phyloP scores from a whole-genome alignment of 2,113 vertebrate species.

The Periophthalmus modestus region DNA sequence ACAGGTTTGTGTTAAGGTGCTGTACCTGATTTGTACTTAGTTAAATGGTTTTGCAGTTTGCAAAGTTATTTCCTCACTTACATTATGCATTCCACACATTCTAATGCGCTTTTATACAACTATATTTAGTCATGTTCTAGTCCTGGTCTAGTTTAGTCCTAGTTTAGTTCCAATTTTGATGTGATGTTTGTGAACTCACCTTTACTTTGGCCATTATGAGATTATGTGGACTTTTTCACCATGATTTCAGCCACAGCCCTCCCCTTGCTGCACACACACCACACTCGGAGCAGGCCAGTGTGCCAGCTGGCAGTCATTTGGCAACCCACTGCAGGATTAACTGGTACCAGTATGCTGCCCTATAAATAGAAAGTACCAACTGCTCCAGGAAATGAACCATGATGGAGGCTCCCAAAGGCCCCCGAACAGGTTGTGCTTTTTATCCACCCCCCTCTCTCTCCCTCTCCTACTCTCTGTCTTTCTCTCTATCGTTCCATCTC shows the following conservation, averaged over 20 bases:
- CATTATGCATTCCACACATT: too few species aligned
- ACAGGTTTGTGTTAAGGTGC: not conserved
- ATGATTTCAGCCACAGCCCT: constrained; percentile 51
- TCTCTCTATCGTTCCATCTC: constrained; percentile 34
- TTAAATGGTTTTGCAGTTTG: too few species aligned
- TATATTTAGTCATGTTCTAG: not conserved
- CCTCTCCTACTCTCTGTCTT: constrained; percentile 31
- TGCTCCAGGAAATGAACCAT: constrained; percentile 76
- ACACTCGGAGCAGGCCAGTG: constrained; percentile 50
- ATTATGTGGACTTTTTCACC: constrained; percentile 34
- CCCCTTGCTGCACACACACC: constrained; percentile 48
- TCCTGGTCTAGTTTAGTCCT: not conserved
- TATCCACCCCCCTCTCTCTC: constrained; percentile 53
- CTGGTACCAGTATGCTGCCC: constrained; percentile 71
- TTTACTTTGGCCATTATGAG: constrained; percentile 42
- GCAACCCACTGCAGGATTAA: constrained; percentile 74
- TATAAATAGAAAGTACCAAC: constrained; percentile 76
- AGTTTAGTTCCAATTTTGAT: not conserved
- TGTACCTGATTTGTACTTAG: too few species aligned
- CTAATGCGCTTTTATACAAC: too few species aligned
- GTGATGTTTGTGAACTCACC: not conserved
- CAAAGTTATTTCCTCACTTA: too few species aligned
- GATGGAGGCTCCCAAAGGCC: constrained; percentile 72
- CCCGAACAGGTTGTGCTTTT: constrained; percentile 72
- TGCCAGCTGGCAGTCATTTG: constrained; percentile 73